Conservation (phyloP, 1,140 invertebrate species). For the Chymomyza costata region DNA sequence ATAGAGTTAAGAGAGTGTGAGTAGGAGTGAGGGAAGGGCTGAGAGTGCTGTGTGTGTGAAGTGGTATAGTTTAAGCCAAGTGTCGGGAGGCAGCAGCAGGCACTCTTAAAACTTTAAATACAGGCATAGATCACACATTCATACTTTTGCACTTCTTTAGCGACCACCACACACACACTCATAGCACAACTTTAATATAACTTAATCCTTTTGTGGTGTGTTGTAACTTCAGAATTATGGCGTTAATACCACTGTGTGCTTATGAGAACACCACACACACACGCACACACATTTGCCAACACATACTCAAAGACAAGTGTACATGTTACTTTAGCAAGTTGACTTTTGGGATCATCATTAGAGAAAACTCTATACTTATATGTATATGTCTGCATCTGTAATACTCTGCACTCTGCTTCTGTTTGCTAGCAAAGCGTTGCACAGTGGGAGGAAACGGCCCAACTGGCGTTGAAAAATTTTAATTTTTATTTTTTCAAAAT, state of each 20-base stretch:
- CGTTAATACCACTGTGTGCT: slow-evolving; percentile 67
- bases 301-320: neutral
- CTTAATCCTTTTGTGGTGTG: slow-evolving; percentile 59
- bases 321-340: slow-evolving; percentile 61
- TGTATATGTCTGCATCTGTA: neutral
- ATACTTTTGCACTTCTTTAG: slow-evolving; percentile 38
- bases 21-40: no score
- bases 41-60: no score
- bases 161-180: no score
- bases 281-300: slow-evolving; percentile 1
- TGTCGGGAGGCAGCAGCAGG: slow-evolving; percentile 35
- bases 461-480: no score
- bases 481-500: no score
- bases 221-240: slow-evolving; percentile 64
- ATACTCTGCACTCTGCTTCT: no score
- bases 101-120: no score
- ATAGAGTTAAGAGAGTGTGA: no score
- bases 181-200: slow-evolving; percentile 64
- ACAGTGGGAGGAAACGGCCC: no score
- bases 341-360: slow-evolving; percentile 70
- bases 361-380: slow-evolving; percentile 9
- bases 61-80: slow-evolving; percentile 18
- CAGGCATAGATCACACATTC: slow-evolving; percentile 5
- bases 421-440: neutral
- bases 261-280: slow-evolving; percentile 31